Percentiles rank a stretch among this genome's conserved stretches.
Conservation (phyloP, 2,113 vertebrate genomes). For the Okapia johnstoni region DNA sequence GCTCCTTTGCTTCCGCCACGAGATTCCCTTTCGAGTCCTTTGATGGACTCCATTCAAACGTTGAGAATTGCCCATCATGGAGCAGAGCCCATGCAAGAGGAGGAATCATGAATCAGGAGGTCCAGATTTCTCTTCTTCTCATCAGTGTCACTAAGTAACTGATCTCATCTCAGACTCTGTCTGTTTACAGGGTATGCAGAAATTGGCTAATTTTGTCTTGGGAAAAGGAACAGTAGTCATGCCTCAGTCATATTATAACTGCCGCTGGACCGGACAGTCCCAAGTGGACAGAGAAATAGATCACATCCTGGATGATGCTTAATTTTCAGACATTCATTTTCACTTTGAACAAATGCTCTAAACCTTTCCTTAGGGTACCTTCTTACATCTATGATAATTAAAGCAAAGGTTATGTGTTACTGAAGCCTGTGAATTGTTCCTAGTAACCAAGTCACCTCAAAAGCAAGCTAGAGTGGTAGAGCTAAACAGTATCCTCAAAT, state of each 20-base stretch:
- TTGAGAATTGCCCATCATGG: neutral
- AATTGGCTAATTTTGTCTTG: conserved; percentile 28
- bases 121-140: neutral
- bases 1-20: neutral
- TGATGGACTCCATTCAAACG: neutral
- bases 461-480: neutral
- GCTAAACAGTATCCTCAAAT: neutral
- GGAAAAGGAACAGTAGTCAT: conserved; percentile 17
- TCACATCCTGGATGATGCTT: neutral
- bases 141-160: neutral
- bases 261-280: conserved; percentile 22
- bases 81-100: neutral
- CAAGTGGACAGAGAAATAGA: conserved; percentile 30
- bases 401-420: neutral
- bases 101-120: neutral
- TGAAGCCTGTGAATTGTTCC: neutral
- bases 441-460: neutral
- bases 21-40: neutral
- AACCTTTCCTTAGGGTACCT: neutral
- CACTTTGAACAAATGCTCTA: conserved; percentile 6
- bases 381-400: neutral
- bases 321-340: conserved; percentile 40
- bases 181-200: neutral
- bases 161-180: neutral
- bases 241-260: conserved; percentile 23